phyloP scores from a whole-genome alignment of 35 echinoderm and acorn worm genomes.

The Eucidaris tribuloides region DNA sequence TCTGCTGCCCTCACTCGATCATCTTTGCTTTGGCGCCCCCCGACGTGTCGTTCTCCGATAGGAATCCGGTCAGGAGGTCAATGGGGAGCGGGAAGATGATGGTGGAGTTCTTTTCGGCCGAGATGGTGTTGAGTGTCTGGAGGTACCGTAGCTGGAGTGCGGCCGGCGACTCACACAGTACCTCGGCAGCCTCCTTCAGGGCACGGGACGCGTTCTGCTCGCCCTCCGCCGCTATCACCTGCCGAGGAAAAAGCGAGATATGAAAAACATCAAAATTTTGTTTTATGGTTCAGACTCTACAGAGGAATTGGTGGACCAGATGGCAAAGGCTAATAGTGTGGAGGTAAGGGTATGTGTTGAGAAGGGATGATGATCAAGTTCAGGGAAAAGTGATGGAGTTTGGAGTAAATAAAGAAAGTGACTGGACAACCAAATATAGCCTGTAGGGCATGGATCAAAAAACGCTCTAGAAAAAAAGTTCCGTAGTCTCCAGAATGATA shows the following conservation, averaged over 20 bases:
- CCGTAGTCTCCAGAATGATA: no score
- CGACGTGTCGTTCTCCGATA: background rate
- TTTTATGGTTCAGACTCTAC: no score
- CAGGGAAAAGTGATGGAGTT: no score
- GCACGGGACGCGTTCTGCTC: slow-evolving; percentile 93
- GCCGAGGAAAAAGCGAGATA: background rate
- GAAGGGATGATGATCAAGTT: no score
- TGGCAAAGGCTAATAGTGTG: no score
- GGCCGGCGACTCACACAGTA: slow-evolving; percentile 68
- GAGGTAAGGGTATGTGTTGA: no score
- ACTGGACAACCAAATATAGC: no score
- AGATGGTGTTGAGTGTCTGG: slow-evolving; percentile 95
- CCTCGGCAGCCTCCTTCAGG: slow-evolving; percentile 89
- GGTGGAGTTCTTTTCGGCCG: slow-evolving; percentile 98
- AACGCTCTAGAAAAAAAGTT: no score
- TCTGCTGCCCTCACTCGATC: slow-evolving; percentile 9
- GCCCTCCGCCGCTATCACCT: slow-evolving; percentile 96
- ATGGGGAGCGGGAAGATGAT: slow-evolving; percentile 98
- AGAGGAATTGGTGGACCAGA: no score
- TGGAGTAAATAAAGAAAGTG: no score
- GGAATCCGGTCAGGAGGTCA: slow-evolving; percentile 64
- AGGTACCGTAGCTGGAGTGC: slow-evolving; percentile 95
- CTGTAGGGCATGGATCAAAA: no score
- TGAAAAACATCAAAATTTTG: background rate
- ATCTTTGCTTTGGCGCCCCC: background rate